These are phyloP conservation scores for Siderastrea radians DNA, from an alignment of 92 coral and sea anemone genomes.

Conservation along the genomic window DNA sequence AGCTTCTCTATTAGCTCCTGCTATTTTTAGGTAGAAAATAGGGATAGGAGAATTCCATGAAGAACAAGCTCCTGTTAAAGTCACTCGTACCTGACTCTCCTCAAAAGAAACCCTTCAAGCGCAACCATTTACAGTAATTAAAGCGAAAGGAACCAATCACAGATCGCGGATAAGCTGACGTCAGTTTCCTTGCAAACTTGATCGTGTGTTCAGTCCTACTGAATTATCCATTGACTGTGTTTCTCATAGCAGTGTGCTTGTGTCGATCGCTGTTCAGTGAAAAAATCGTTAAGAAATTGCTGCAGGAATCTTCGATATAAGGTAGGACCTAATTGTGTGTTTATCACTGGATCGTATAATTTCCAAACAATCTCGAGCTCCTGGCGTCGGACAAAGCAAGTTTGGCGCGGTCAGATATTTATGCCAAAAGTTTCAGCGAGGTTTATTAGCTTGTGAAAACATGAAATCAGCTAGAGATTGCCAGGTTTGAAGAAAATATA, in stretches of 20 bases:
- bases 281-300: not conserved
- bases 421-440: too few species aligned
- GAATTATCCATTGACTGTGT: too few species aligned
- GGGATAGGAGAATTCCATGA: too few species aligned
- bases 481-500: too few species aligned
- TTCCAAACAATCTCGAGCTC: not conserved
- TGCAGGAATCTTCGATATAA: not conserved
- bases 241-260: too few species aligned
- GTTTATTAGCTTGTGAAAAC: too few species aligned
- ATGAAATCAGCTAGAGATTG: too few species aligned
- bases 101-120: not conserved
- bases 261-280: not conserved
- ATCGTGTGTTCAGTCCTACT: conserved; percentile 8
- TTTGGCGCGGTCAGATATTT: too few species aligned
- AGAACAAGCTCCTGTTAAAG: too few species aligned
- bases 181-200: conserved; percentile 18
- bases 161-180: conserved; percentile 30
- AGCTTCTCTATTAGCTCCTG: too few species aligned
- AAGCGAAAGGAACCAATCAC: conserved; percentile 31
- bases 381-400: too few species aligned
- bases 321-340: not conserved
- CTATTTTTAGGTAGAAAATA: too few species aligned
- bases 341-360: not conserved
- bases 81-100: not conserved
- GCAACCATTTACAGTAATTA: conserved; percentile 13